Conservation (phyloP, 2,888 invertebrate species). For the Cyclophora punctaria region DNA sequence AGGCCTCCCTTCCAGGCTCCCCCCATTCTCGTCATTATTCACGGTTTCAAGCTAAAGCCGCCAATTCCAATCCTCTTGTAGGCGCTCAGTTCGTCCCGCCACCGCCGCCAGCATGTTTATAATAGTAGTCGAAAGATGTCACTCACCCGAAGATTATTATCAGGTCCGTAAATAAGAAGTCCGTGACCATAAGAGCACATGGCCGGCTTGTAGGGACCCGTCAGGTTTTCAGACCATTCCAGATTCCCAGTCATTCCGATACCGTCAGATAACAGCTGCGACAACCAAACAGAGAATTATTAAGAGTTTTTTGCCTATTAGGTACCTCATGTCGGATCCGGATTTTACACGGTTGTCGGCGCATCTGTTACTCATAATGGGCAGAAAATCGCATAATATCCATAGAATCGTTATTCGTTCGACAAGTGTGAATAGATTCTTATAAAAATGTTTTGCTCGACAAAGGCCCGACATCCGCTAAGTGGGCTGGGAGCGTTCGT, state of each 20-base stretch:
- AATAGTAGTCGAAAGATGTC: not conserved
- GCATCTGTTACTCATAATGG: not conserved
- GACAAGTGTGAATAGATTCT: no score
- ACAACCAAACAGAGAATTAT: not conserved
- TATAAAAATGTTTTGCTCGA: no score
- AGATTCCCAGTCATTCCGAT: slow-evolving; percentile 48
- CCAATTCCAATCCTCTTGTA: not conserved
- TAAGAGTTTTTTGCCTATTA: not conserved
- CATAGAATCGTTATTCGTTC: not conserved
- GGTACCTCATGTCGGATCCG: not conserved
- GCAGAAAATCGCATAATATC: not conserved
- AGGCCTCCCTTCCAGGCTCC: not conserved
- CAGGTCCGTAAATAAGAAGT: slow-evolving; percentile 57
- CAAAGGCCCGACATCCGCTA: no score
- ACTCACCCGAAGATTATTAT: slow-evolving; percentile 49
- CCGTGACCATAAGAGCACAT: slow-evolving; percentile 53
- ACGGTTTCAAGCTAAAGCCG: not conserved
- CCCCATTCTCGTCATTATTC: not conserved
- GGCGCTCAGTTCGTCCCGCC: not conserved
- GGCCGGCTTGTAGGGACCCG: slow-evolving; percentile 32
- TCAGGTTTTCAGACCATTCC: slow-evolving; percentile 49
- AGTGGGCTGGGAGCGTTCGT: no score
- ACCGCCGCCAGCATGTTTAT: not conserved
- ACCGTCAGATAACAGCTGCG: slow-evolving; percentile 56
- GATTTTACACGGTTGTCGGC: no score